Evolutionary conservation across 2,113 vertebrate species (phyloP).

Genomic region (Lynx canadensis): DNA sequence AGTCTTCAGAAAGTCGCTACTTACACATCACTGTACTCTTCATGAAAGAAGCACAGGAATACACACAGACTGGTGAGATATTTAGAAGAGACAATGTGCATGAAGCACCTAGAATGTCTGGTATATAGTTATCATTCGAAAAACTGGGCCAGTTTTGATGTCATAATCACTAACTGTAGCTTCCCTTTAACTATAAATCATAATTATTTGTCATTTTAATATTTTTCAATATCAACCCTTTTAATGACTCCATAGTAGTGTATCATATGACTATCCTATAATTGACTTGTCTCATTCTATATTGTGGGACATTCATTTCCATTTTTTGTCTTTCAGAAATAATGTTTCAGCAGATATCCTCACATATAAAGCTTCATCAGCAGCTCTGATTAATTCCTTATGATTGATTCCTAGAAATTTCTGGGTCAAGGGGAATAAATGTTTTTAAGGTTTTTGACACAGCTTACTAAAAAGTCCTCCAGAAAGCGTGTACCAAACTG

Average conservation of each 20-base stretch:
- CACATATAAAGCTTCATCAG: background rate
- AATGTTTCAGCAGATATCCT: background rate
- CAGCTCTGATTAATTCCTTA: background rate
- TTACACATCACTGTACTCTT: background rate
- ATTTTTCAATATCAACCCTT: background rate
- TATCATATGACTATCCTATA: background rate
- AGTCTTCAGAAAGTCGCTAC: background rate
- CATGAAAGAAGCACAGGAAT: background rate
- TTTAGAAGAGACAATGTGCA: background rate
- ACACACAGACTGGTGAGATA: background rate
- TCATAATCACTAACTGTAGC: background rate
- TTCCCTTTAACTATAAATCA: background rate
- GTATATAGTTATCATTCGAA: background rate
- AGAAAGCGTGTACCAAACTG: background rate
- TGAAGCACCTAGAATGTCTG: background rate
- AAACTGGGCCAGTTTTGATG: background rate
- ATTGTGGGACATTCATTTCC: background rate
- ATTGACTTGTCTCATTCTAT: background rate
- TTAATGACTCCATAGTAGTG: background rate
- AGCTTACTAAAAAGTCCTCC: background rate
- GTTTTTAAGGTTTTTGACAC: conserved; percentile 12
- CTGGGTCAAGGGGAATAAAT: background rate
- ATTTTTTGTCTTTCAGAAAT: conserved; percentile 46
- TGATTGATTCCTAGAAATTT: background rate
- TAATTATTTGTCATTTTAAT: conserved; percentile 2